Evolutionary conservation across 2,888 invertebrate species (phyloP).

Genomic region (Sipha maydis): DNA sequence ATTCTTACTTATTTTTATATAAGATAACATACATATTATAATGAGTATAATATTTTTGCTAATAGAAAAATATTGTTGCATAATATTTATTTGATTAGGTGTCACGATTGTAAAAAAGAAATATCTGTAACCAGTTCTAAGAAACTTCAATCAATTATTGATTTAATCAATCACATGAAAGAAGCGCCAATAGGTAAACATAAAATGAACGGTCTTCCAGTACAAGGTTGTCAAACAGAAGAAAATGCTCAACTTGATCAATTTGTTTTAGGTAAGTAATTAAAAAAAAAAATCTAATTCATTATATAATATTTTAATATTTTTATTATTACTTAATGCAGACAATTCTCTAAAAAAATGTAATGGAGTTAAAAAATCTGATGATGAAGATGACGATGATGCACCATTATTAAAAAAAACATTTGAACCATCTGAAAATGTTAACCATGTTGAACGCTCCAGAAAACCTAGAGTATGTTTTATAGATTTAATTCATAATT

Average conservation of each 20-base stretch:
- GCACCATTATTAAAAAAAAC: slow-evolving; percentile 43
- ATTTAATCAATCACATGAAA: slow-evolving; percentile 72
- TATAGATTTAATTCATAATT: neutral
- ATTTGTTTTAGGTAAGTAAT: slow-evolving; percentile 11
- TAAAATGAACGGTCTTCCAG: slow-evolving; percentile 55
- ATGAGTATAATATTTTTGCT: too few relatives aligned
- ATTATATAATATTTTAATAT: neutral
- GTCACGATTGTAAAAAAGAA: slow-evolving; percentile 81
- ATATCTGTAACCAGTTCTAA: slow-evolving; percentile 70
- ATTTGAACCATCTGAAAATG: slow-evolving; percentile 26
- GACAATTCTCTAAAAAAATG: slow-evolving; percentile 42
- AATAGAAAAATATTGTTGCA: too few relatives aligned
- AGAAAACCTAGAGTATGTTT: slow-evolving; percentile 55
- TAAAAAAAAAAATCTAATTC: neutral
- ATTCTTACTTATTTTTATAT: too few relatives aligned
- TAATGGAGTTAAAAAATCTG: slow-evolving; percentile 46
- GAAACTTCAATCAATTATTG: slow-evolving; percentile 80
- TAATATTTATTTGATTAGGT: slow-evolving; percentile 67
- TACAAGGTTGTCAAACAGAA: slow-evolving; percentile 46
- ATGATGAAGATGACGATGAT: slow-evolving; percentile 45
- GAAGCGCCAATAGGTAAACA: slow-evolving; percentile 43
- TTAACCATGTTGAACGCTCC: slow-evolving; percentile 31
- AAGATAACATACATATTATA: too few relatives aligned
- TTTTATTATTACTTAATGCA: neutral
- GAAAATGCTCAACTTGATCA: slow-evolving; percentile 48